phyloP scores from a whole-genome alignment of 2,797 vertebrate species.

The Galaxias olidus region DNA sequence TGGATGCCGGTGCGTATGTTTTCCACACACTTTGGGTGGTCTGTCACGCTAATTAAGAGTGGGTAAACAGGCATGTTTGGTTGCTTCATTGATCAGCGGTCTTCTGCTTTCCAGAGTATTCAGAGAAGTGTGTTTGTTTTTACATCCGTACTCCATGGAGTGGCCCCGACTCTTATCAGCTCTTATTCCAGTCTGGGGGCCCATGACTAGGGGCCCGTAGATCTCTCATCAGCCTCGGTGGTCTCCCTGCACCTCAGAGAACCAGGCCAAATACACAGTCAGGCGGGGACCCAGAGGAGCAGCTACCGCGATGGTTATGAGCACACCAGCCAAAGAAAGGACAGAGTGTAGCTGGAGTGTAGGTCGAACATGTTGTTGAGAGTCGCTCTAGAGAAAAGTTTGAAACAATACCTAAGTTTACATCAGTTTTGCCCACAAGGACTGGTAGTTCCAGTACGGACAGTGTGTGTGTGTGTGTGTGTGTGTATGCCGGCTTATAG shows the following conservation, averaged over 20 bases:
- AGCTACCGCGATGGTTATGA: too few relatives aligned
- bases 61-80: constrained; percentile 1
- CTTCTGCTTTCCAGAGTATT: neutral
- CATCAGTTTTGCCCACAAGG: neutral
- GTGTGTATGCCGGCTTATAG: neutral
- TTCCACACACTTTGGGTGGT: neutral
- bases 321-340: too few relatives aligned
- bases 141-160: constrained; percentile 11
- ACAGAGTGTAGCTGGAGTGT: too few relatives aligned
- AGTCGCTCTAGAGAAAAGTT: too few relatives aligned
- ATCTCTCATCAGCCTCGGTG: constrained; percentile 16
- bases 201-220: neutral
- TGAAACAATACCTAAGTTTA: neutral
- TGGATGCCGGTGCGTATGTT: neutral
- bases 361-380: too few relatives aligned
- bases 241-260: constrained; percentile 1
- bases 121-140: constrained; percentile 10
- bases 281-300: too few relatives aligned
- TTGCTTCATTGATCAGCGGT: constrained; percentile 3
- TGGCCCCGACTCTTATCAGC: constrained; percentile 8
- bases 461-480: constrained; percentile 1
- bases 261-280: neutral
- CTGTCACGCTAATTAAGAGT: constrained; percentile 1
- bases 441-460: neutral
- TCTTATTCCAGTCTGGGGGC: neutral